These are phyloP conservation scores for Acanthaster planci DNA, from an alignment of 35 echinoderm and acorn worm genomes.

Conservation along the genomic window DNA sequence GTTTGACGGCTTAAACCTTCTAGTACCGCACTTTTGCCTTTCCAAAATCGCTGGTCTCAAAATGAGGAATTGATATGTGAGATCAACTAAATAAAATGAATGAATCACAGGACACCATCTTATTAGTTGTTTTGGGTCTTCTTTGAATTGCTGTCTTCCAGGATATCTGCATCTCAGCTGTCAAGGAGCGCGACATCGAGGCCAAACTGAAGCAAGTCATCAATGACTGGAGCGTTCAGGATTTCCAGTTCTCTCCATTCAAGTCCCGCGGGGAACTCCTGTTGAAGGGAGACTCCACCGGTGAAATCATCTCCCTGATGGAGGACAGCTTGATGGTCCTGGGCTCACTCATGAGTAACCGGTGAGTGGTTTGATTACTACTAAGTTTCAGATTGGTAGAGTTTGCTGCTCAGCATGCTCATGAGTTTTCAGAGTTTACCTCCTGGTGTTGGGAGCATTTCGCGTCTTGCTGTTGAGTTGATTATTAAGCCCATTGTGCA, in stretches of 20 bases:
- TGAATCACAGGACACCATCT: neutral
- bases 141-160: constrained; percentile 1
- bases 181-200: constrained; percentile 98
- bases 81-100: too few species aligned
- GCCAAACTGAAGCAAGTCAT: constrained; percentile 91
- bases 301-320: constrained; percentile 93
- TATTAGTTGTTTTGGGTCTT: neutral
- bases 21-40: too few species aligned
- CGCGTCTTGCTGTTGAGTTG: too few species aligned
- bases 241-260: constrained; percentile 89
- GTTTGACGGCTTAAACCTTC: too few species aligned
- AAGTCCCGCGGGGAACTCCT: constrained; percentile 89
- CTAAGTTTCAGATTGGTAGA: neutral
- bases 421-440: neutral
- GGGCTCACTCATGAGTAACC: constrained; percentile 98
- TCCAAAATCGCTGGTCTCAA: too few species aligned
- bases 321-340: constrained; percentile 97
- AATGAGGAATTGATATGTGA: too few species aligned
- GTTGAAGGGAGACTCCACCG: constrained; percentile 91
- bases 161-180: constrained; percentile 98
- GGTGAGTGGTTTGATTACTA: constrained; percentile 60
- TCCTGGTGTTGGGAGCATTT: too few species aligned
- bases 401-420: neutral
- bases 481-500: too few species aligned
- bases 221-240: constrained; percentile 89